Evolutionary conservation across 2,888 invertebrate species (phyloP).

Genomic region (Phlogophora meticulosa): DNA sequence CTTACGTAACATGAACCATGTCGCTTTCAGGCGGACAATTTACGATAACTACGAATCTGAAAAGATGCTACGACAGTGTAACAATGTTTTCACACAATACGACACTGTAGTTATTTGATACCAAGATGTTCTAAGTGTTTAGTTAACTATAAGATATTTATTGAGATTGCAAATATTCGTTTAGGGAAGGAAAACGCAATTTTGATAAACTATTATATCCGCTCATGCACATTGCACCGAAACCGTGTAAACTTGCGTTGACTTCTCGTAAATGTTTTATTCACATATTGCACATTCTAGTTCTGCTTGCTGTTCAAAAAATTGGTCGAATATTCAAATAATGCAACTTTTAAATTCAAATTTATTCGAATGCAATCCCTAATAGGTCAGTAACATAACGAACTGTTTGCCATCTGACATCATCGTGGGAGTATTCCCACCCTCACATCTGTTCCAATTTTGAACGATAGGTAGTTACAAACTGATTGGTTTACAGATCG

Average conservation of each 20-base stretch:
- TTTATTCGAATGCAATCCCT: background rate
- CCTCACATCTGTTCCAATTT: constrained; percentile 31
- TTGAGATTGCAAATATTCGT: too few species aligned
- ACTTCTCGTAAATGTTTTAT: too few species aligned
- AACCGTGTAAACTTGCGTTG: too few species aligned
- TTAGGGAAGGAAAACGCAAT: too few species aligned
- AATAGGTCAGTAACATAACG: constrained; percentile 4
- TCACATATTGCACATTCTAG: too few species aligned
- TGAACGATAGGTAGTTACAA: constrained; percentile 1
- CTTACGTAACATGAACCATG: constrained; percentile 51
- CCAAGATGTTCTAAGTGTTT: background rate
- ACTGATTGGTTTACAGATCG: constrained; percentile 23
- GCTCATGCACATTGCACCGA: too few species aligned
- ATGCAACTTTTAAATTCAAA: too few species aligned
- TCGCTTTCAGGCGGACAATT: constrained; percentile 41
- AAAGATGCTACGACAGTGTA: constrained; percentile 12
- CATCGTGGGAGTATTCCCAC: background rate
- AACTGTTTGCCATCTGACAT: constrained; percentile 17
- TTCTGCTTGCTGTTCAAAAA: too few species aligned
- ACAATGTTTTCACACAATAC: constrained; percentile 31
- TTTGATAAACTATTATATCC: too few species aligned
- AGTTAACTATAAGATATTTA: background rate
- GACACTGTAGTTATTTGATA: background rate
- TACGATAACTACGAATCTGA: constrained; percentile 38
- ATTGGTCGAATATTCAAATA: too few species aligned